These are phyloP conservation scores for Hermaeophaga mercurialis DNA, from an alignment of 2,888 invertebrate genomes.

Conservation along the genomic window DNA sequence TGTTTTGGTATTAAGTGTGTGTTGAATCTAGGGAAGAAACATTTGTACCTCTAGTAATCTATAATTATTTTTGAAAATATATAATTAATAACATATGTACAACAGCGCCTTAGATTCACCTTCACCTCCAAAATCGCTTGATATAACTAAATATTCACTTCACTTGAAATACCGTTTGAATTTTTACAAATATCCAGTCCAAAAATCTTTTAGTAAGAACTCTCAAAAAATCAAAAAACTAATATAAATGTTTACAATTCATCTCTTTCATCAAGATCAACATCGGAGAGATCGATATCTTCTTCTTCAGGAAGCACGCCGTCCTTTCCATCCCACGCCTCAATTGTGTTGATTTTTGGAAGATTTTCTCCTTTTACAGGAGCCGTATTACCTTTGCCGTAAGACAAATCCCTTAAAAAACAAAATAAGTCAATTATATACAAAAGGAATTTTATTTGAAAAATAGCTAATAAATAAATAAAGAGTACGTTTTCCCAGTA, in stretches of 20 bases:
- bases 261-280: slow-evolving; percentile 81
- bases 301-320: slow-evolving; percentile 85
- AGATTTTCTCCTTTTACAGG: slow-evolving; percentile 83
- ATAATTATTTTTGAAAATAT: too few relatives aligned
- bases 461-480: too few relatives aligned
- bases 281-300: slow-evolving; percentile 89
- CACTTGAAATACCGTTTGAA: neutral
- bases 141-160: too few relatives aligned
- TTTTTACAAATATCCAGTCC: neutral
- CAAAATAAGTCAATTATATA: too few relatives aligned
- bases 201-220: slow-evolving; percentile 5
- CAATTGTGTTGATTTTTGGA: slow-evolving; percentile 70
- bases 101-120: too few relatives aligned
- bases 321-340: slow-evolving; percentile 95
- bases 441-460: too few relatives aligned
- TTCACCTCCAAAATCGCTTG: too few relatives aligned
- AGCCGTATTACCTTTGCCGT: slow-evolving; percentile 89
- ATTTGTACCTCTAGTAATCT: too few relatives aligned
- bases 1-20: too few relatives aligned
- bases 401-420: slow-evolving; percentile 76
- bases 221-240: neutral
- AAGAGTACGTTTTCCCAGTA: too few relatives aligned
- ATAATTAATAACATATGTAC: too few relatives aligned
- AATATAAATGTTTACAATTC: slow-evolving; percentile 63
- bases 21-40: too few relatives aligned